Conservation (phyloP, 2,888 invertebrate genomes). For the Cylloceria caligata region DNA sequence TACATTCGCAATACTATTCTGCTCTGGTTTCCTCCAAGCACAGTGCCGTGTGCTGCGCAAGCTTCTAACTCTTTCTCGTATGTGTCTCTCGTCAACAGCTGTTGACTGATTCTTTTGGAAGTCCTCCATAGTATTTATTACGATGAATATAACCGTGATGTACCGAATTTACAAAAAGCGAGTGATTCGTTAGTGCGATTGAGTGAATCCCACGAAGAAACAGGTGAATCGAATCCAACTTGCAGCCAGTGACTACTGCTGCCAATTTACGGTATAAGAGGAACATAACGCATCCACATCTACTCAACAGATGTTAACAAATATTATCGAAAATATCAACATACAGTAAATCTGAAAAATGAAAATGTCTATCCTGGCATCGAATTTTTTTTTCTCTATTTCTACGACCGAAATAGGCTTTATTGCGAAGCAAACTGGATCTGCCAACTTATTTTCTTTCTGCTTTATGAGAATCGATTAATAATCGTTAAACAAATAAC, state of each 20-base stretch:
- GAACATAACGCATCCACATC: not conserved
- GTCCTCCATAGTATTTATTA: not conserved
- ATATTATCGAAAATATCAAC: not conserved
- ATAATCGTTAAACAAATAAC: not conserved
- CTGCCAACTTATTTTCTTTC: not conserved
- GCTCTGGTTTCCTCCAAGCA: not conserved
- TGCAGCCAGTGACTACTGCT: not conserved
- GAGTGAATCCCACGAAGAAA: not conserved
- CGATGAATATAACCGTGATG: not conserved
- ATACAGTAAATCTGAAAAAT: not conserved
- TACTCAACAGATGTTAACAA: constrained; percentile 31
- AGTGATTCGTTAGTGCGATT: not conserved
- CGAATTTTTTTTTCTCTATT: not conserved
- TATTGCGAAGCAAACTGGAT: not conserved
- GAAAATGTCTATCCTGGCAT: not conserved
- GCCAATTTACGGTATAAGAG: constrained; percentile 15
- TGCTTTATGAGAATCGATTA: not conserved
- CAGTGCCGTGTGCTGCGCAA: not conserved
- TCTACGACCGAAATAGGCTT: not conserved
- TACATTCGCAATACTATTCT: not conserved
- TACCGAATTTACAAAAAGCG: not conserved
- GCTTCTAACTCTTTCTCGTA: constrained; percentile 1
- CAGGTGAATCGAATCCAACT: not conserved
- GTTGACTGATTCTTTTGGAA: constrained; percentile 34
- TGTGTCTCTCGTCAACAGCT: constrained; percentile 50